Conservation (phyloP, 2,797 vertebrate species). For the Danio tinwini region DNA sequence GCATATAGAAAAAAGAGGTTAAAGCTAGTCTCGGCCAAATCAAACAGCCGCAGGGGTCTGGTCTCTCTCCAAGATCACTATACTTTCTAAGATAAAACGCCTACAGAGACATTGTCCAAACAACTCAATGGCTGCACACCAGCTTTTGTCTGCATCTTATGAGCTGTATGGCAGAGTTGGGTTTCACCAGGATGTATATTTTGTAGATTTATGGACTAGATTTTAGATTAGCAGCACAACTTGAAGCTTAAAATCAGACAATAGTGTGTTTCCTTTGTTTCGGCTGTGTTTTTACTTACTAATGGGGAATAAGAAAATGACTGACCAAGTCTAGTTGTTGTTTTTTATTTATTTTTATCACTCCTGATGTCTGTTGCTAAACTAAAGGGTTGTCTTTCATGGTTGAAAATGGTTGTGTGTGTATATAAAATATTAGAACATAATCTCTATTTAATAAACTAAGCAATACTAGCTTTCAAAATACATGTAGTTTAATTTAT, state of each 20-base stretch:
- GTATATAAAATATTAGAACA: neutral
- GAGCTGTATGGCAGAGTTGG: conserved; percentile 35
- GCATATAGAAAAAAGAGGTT: conserved; percentile 47
- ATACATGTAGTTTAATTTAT: neutral
- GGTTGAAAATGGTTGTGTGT: conserved; percentile 7
- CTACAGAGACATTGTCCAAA: conserved; percentile 59
- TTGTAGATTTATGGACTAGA: conserved; percentile 39
- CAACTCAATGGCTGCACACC: conserved; percentile 35
- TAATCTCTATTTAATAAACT: no score
- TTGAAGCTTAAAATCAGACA: conserved; percentile 9
- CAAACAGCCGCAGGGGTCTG: conserved; percentile 54
- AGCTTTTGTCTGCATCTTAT: conserved; percentile 49
- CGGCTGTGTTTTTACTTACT: neutral
- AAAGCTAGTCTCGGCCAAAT: conserved; percentile 45
- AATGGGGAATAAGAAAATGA: neutral
- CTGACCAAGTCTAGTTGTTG: neutral
- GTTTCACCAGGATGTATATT: conserved; percentile 32
- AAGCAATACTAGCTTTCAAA: no score
- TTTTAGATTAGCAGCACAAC: conserved; percentile 18
- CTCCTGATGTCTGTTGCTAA: neutral
- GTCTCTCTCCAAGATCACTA: conserved; percentile 48
- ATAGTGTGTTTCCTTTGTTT: neutral
- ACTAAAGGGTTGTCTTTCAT: conserved; percentile 4
- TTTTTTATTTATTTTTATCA: neutral
- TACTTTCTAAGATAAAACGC: conserved; percentile 60